Base-by-base conservation (phyloP, 2,888 invertebrate genomes). In the Gymnocheta viridis region DNA sequence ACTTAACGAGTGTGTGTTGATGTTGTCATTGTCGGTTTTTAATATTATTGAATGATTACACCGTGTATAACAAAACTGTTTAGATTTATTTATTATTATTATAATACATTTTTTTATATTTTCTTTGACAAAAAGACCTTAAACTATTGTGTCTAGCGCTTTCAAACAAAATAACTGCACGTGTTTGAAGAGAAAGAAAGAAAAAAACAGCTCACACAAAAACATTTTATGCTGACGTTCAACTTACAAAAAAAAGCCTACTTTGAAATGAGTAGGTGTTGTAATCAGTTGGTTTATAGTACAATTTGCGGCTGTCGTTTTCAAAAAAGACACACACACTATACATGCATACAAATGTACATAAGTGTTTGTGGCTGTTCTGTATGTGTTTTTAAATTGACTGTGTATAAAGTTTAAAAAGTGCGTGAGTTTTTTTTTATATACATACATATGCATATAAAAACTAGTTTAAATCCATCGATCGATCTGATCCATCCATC, bases 211-310 rank as follows among this genome's bases (percentile, higher is more conserved):
- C 2, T 22, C 19, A 29, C 27, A 19, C 32, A 9, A 35, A 5
- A 10, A 47, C 24, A 17, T 4, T 19, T 44, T 10, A 22, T 47
- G 14, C 9, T 7, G 17, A 41, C 10, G 10, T 47, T 29, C 10
- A 69, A 64, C 17, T 4, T 1, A 2, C n/a, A 54, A 44, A 35
- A 49, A 77, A 6, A 22, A 35, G 14, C 67, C 60, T n/a, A 29
- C 2, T 62, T 54, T 70, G 62, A 62, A 60, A 2, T 76, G 81
- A 81, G 84, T 84, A 78, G 84, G 84, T 84, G 84, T 81, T 81
- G 80, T 81, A 81, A 84, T 77, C 72, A 81, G 81, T 81, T 73
- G 77, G 12, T 58, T 84, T 81, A 73, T 56, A 81, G 77, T 82
- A 73, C 62, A 69, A 81, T 81, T 62, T 81, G 73, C 77, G 62